A percentile compares a stretch with the other conserved stretches of the same genome.
Conservation (phyloP, 2,888 invertebrate genomes). For the Hartigia nigra region DNA sequence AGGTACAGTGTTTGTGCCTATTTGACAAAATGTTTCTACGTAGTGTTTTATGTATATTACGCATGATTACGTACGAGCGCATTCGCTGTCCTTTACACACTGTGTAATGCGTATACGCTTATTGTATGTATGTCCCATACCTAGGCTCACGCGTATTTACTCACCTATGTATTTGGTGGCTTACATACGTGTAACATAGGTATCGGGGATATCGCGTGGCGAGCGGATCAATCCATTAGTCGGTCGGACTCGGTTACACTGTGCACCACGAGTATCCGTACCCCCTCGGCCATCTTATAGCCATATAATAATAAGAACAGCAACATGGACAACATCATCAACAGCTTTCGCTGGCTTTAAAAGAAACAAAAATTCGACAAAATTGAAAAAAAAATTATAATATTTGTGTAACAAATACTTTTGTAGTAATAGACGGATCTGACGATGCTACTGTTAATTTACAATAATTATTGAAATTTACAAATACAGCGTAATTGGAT, state of each 20-base stretch:
- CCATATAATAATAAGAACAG: neutral
- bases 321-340: slow-evolving; percentile 1
- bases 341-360: neutral
- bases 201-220: slow-evolving; percentile 48
- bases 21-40: neutral
- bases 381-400: neutral
- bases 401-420: neutral
- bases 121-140: neutral
- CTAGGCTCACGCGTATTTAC: neutral
- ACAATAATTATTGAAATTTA: neutral
- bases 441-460: neutral
- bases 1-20: no score
- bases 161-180: neutral
- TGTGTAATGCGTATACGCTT: slow-evolving; percentile 1
- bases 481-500: neutral
- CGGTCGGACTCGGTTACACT: slow-evolving; percentile 50
- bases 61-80: neutral
- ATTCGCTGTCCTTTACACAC: neutral
- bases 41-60: neutral
- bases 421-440: neutral
- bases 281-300: slow-evolving; percentile 26
- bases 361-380: neutral
- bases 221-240: slow-evolving; percentile 57
- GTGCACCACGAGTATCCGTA: slow-evolving; percentile 38
- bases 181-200: slow-evolving; percentile 44